Conservation (phyloP, 2,113 vertebrate species). For the Crotophaga sulcirostris region DNA sequence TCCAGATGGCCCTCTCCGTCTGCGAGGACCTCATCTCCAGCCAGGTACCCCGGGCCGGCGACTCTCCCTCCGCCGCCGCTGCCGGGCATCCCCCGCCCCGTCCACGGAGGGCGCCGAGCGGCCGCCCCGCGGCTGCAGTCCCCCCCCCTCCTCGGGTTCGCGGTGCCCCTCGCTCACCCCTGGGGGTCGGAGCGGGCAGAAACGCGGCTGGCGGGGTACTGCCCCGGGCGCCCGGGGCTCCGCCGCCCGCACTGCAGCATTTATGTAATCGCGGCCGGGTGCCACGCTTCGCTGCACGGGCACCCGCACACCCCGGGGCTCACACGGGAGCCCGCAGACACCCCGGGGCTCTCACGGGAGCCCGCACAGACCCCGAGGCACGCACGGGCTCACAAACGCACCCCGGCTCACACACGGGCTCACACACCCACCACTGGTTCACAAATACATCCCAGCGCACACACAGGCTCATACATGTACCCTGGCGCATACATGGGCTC, state of each 20-base stretch:
- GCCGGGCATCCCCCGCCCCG: background rate
- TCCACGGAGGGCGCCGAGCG: background rate
- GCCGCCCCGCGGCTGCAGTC: no score
- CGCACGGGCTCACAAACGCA: no score
- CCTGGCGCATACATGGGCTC: no score
- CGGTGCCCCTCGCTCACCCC: background rate
- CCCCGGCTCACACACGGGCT: no score
- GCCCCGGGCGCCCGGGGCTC: background rate
- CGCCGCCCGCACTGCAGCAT: conserved; percentile 63
- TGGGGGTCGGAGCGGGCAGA: background rate
- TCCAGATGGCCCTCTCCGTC: conserved; percentile 97
- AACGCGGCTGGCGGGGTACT: background rate
- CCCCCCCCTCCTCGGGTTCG: background rate
- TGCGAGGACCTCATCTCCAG: conserved; percentile 98
- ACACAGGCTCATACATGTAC: no score
- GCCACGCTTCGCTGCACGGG: background rate
- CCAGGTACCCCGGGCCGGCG: conserved; percentile 79
- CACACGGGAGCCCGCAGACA: background rate
- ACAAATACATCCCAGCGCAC: no score
- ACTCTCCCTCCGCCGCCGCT: no score
- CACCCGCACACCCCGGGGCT: background rate
- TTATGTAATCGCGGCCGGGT: conserved; percentile 48
- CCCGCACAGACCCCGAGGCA: background rate
- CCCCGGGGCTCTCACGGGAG: no score
- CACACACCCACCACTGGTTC: no score